phyloP scores from a whole-genome alignment of 2,888 invertebrate genomes.

The Chymomyza fuscimana region DNA sequence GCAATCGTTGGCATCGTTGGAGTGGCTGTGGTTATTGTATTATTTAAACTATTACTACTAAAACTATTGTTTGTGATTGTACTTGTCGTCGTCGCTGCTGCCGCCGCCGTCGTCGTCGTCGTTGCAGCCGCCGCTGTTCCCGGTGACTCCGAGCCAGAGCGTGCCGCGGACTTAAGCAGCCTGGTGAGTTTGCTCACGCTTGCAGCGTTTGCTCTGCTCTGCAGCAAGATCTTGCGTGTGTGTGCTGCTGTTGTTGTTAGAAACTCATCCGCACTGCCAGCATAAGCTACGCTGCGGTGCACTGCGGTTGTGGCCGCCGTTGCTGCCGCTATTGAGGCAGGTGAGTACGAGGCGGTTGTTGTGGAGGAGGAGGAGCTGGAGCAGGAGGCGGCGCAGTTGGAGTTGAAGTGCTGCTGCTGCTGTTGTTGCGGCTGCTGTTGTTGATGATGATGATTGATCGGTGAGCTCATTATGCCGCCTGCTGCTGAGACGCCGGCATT shows the following conservation, averaged over 20 bases:
- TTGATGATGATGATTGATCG: slow-evolving; percentile 9
- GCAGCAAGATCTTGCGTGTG: slow-evolving; percentile 63
- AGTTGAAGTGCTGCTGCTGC: slow-evolving; percentile 27
- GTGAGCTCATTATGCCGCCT: slow-evolving; percentile 48
- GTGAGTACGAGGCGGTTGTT: slow-evolving; percentile 60
- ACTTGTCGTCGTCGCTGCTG: slow-evolving; percentile 69
- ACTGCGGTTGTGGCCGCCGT: slow-evolving; percentile 56
- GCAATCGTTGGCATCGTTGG: slow-evolving; percentile 58
- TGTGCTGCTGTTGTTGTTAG: slow-evolving; percentile 38
- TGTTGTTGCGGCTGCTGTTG: slow-evolving; percentile 5
- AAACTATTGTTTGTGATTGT: slow-evolving; percentile 78
- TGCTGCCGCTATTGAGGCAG: slow-evolving; percentile 69
- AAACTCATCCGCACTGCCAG: slow-evolving; percentile 69
- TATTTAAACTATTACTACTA: slow-evolving; percentile 78
- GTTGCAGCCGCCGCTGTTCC: slow-evolving; percentile 66
- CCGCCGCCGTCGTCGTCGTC: slow-evolving; percentile 39
- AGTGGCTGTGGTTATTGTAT: slow-evolving; percentile 71
- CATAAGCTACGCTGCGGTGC: slow-evolving; percentile 76
- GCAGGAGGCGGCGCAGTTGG: slow-evolving; percentile 56
- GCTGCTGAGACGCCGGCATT: slow-evolving; percentile 76
- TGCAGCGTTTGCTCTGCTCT: slow-evolving; percentile 69
- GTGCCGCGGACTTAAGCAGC: slow-evolving; percentile 71
- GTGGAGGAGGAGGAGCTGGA: slow-evolving; percentile 47
- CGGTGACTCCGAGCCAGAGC: slow-evolving; percentile 81
- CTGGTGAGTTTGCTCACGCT: slow-evolving; percentile 75